Conservation (phyloP, 1,140 invertebrate species). For the Scaptodrosophila lebanonensis region DNA sequence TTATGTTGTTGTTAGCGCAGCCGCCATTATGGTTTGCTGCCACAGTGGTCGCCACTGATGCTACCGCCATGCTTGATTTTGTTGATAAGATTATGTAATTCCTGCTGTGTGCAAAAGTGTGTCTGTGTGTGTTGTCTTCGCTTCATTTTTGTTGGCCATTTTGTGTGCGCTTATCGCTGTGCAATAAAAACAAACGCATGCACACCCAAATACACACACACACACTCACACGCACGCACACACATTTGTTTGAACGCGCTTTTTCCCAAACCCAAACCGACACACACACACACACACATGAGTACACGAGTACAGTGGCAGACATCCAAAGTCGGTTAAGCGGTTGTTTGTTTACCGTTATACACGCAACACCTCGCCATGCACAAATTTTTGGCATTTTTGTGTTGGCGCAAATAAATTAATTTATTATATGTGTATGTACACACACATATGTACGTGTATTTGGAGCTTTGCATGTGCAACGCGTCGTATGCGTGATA, state of each 20-base stretch:
- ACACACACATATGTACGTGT: too few species aligned
- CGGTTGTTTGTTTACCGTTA: constrained; percentile 30
- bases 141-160: too few species aligned
- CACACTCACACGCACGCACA: neutral
- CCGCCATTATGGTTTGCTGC: too few species aligned
- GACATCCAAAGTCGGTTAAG: too few species aligned
- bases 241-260: constrained; percentile 52
- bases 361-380: constrained; percentile 27
- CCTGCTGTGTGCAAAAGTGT: constrained; percentile 8
- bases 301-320: too few species aligned
- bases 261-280: constrained; percentile 19
- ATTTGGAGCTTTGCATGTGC: constrained; percentile 54
- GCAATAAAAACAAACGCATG: constrained; percentile 33
- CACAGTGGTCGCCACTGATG: too few species aligned
- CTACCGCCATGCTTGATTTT: constrained; percentile 51
- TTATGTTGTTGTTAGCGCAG: neutral
- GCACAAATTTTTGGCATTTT: constrained; percentile 50
- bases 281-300: too few species aligned
- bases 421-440: constrained; percentile 65
- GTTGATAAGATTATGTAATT: constrained; percentile 67
- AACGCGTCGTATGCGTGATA: constrained; percentile 61
- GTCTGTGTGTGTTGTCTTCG: constrained; percentile 5
- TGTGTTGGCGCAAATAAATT: constrained; percentile 62
- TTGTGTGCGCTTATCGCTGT: constrained; percentile 19
- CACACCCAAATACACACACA: neutral